A percentile compares a stretch with the other conserved stretches of the same genome.
Evolutionary conservation across 2,113 vertebrate genomes (phyloP).

Genomic region (Mormyrus lacerda): DNA sequence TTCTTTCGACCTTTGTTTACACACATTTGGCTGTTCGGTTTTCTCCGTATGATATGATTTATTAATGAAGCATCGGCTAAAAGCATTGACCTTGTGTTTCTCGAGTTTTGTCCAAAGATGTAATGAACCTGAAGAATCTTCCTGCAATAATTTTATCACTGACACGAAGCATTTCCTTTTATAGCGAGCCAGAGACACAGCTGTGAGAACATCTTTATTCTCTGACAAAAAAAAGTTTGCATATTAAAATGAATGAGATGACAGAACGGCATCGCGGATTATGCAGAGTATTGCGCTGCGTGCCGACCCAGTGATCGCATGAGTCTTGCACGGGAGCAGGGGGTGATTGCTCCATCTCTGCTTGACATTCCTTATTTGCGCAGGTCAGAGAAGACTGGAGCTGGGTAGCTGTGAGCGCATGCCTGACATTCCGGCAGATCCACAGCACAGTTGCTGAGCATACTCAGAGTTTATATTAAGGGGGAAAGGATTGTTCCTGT

Average conservation of each 20-base stretch:
- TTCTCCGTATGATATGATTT: too few species aligned
- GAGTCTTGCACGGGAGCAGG: background rate
- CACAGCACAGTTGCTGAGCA: constrained; percentile 79
- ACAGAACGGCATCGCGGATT: background rate
- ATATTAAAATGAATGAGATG: background rate
- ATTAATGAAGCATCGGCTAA: too few species aligned
- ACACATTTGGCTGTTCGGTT: background rate
- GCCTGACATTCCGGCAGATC: constrained; percentile 74
- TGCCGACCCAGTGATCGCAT: background rate
- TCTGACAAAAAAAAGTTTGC: background rate
- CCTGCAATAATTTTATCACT: background rate
- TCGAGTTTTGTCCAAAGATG: background rate
- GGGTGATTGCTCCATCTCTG: background rate
- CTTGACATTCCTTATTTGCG: constrained; percentile 45
- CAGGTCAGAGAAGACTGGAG: constrained; percentile 40
- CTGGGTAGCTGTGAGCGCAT: constrained; percentile 71
- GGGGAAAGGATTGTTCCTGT: constrained; percentile 62
- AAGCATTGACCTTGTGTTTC: background rate
- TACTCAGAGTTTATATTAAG: constrained; percentile 70
- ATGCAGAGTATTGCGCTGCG: background rate
- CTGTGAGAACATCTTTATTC: background rate
- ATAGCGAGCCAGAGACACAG: background rate
- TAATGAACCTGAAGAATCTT: background rate
- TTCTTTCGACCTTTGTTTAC: background rate
- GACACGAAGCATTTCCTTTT: background rate